Base-by-base conservation (phyloP, 1,140 invertebrate genomes). In the Centruroides vittatus region DNA sequence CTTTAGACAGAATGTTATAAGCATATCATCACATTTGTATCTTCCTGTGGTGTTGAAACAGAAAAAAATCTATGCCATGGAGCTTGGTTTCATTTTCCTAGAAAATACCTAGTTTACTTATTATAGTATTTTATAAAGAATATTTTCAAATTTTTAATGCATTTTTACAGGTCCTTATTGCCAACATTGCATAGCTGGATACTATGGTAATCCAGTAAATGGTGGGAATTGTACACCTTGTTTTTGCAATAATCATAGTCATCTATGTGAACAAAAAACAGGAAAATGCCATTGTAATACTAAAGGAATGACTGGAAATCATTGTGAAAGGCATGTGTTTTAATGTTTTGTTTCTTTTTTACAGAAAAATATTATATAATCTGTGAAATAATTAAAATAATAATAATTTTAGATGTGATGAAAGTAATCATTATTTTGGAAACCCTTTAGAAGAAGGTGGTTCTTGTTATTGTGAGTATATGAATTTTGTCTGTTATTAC, bases 261-360 rank as follows among this genome's bases (percentile, higher is more conserved):
- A 87, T 12, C 81, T 85, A 54, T 99, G 96, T 74, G 83, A 94
- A 67, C 82, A 83, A 23, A 86, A 91, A 68, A 87, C 86, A 13
- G 96, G 96, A 3, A 86, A 89, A 68, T 99, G 96, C 78, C 93
- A 84, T 76, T 99, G 96, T 77, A 89, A 86, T 57, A 97, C 93
- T 3, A 96, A 98, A 77, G 96, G 96, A 9, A 86, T 98, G 53
- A 85, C 86, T 35, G 96, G 95, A 4, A 88, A 95, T 71, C 84
- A 90, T 66, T 99, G 95, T 76, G 91, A 98, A 70, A 86, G 86
- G 72, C 79, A 71, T 70, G 70, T 72, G 47, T 54, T 57, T 5
- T 70, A 70, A 34, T 48, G 12, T 57, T n/a, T 57, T 57, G 4
- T 35, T n/a, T 23, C 13, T 56, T 9, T 57, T 1, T 57, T 48